A percentile compares a stretch with the other conserved stretches of the same genome.
Evolutionary conservation across 2,888 invertebrate species (phyloP).

Genomic region (Liposcelis brunnea): DNA sequence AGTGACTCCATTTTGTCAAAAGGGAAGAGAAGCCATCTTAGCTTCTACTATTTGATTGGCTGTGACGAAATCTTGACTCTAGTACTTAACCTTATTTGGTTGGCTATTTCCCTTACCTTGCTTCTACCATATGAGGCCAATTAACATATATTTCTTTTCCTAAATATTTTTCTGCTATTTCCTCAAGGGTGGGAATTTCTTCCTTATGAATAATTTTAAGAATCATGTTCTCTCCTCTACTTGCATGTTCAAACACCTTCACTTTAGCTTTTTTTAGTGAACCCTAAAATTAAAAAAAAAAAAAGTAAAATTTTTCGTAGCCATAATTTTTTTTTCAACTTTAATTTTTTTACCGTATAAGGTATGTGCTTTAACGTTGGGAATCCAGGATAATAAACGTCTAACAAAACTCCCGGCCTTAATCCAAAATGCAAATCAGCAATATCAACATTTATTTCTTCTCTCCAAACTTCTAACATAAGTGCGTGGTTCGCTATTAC

Average conservation of each 20-base stretch:
- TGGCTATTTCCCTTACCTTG: too few species aligned
- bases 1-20: too few species aligned
- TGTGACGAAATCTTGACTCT: too few species aligned
- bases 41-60: too few species aligned
- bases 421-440: slow-evolving; percentile 48
- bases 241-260: slow-evolving; percentile 75
- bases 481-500: slow-evolving; percentile 39
- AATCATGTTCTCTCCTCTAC: slow-evolving; percentile 68
- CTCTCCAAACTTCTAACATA: slow-evolving; percentile 31
- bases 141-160: slow-evolving; percentile 62
- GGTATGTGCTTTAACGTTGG: slow-evolving; percentile 76
- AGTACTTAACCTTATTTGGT: too few species aligned
- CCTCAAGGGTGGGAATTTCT: slow-evolving; percentile 20
- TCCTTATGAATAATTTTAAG: slow-evolving; percentile 35
- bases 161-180: slow-evolving; percentile 43
- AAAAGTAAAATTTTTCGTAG: slow-evolving; percentile 7
- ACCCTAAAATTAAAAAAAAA: slow-evolving; percentile 31
- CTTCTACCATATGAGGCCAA: slow-evolving; percentile 89
- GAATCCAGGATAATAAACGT: slow-evolving; percentile 74
- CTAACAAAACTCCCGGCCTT: slow-evolving; percentile 44
- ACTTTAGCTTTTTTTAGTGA: slow-evolving; percentile 48
- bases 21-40: too few species aligned
- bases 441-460: slow-evolving; percentile 39
- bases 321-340: not conserved
- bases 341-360: slow-evolving; percentile 39